Conservation (phyloP, 1,140 invertebrate species). For the Hestina assimilis region DNA sequence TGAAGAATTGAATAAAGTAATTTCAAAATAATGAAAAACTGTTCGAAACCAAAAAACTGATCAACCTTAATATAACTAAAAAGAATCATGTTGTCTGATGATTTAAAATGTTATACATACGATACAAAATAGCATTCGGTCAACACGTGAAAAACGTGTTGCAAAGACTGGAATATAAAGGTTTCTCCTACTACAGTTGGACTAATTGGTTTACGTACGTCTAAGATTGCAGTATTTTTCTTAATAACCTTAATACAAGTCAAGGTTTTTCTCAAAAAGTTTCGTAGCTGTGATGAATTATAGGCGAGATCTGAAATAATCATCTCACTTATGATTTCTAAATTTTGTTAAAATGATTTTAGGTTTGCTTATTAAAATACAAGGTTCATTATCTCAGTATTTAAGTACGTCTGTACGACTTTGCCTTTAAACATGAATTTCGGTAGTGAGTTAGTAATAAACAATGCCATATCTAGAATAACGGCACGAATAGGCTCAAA, state of each 20-base stretch:
- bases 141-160: slow-evolving; percentile 5
- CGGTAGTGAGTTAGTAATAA: slow-evolving; percentile 10
- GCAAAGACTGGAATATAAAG: slow-evolving; percentile 5
- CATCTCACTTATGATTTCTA: too few relatives aligned
- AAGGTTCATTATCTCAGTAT: too few relatives aligned
- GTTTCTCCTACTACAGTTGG: slow-evolving; percentile 13
- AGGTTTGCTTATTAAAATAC: too few relatives aligned
- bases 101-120: too few relatives aligned
- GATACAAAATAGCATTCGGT: background rate
- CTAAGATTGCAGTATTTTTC: slow-evolving; percentile 14
- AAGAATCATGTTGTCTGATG: too few relatives aligned
- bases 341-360: too few relatives aligned
- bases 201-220: slow-evolving; percentile 19
- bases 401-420: background rate
- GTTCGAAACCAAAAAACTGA: too few relatives aligned
- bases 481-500: slow-evolving; percentile 2
- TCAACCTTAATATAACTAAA: too few relatives aligned
- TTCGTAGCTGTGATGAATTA: too few relatives aligned
- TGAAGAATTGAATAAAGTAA: too few relatives aligned
- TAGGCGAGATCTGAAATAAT: too few relatives aligned
- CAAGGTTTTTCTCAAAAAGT: background rate
- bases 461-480: slow-evolving; percentile 13
- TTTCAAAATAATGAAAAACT: too few relatives aligned
- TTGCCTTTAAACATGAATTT: background rate
- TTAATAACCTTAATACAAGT: slow-evolving; percentile 2